phyloP scores from a whole-genome alignment of 2,888 invertebrate species.

The Escarpia spicata region DNA sequence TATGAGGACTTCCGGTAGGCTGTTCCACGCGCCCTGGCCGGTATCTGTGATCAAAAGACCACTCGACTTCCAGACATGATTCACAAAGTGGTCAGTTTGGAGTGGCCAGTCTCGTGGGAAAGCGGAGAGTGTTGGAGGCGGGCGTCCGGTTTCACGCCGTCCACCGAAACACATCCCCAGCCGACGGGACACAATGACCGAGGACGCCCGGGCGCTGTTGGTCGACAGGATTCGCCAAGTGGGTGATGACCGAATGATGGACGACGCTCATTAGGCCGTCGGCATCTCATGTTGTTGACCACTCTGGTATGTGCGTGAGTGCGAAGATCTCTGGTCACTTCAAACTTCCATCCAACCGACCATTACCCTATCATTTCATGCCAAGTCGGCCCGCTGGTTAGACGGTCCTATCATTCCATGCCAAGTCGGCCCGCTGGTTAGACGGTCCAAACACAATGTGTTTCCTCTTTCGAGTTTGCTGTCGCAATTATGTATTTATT shows the following conservation, averaged over 20 bases:
- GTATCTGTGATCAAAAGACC: neutral
- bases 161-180: neutral
- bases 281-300: neutral
- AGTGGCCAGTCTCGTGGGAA: constrained; percentile 3
- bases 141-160: neutral
- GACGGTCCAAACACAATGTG: too few relatives aligned
- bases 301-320: neutral
- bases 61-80: neutral
- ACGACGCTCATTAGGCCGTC: neutral
- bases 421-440: too few relatives aligned
- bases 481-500: too few relatives aligned
- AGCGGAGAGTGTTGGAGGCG: neutral
- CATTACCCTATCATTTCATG: neutral
- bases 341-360: neutral
- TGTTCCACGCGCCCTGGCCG: too few relatives aligned
- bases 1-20: too few relatives aligned
- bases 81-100: neutral
- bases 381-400: too few relatives aligned
- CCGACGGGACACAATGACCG: neutral
- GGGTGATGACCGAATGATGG: neutral
- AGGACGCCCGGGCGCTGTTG: neutral
- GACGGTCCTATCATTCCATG: too few relatives aligned
- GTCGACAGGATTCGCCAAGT: neutral
- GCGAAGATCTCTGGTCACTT: neutral
- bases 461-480: too few relatives aligned